Conservation (phyloP, 2,113 vertebrate species). For the Pantherophis guttatus region DNA sequence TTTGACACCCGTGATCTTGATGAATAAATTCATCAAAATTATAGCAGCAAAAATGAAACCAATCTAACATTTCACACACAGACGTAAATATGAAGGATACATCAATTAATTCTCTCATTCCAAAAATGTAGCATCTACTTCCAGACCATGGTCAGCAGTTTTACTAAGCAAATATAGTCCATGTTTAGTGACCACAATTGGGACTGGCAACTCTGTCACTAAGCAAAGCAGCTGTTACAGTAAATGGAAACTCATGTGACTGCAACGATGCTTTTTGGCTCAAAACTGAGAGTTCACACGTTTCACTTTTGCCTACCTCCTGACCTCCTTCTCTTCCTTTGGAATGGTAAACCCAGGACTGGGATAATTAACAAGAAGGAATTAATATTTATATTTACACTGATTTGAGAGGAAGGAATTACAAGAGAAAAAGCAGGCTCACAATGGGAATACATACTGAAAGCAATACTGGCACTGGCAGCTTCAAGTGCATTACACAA, state of each 20-base stretch:
- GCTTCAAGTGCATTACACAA: background rate
- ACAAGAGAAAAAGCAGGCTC: background rate
- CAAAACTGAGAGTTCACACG: background rate
- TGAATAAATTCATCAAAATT: background rate
- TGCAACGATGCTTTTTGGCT: background rate
- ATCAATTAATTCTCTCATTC: background rate
- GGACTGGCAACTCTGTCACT: background rate
- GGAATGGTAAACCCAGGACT: background rate
- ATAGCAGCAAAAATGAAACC: background rate
- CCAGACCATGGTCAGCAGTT: background rate
- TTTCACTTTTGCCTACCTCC: background rate
- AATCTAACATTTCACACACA: background rate
- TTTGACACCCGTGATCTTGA: too few species aligned
- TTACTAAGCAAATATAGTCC: background rate
- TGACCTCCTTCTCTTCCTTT: background rate
- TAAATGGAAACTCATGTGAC: background rate
- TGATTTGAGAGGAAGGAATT: background rate
- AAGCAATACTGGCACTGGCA: background rate
- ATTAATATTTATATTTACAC: background rate
- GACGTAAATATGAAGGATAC: background rate
- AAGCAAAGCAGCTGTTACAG: background rate
- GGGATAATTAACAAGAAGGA: background rate
- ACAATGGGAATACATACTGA: background rate
- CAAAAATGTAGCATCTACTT: too few species aligned
- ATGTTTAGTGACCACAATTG: background rate